A percentile compares a stretch with the other conserved stretches of the same genome.
Conservation (phyloP, 2,113 vertebrate species). For the Euleptes europaea region DNA sequence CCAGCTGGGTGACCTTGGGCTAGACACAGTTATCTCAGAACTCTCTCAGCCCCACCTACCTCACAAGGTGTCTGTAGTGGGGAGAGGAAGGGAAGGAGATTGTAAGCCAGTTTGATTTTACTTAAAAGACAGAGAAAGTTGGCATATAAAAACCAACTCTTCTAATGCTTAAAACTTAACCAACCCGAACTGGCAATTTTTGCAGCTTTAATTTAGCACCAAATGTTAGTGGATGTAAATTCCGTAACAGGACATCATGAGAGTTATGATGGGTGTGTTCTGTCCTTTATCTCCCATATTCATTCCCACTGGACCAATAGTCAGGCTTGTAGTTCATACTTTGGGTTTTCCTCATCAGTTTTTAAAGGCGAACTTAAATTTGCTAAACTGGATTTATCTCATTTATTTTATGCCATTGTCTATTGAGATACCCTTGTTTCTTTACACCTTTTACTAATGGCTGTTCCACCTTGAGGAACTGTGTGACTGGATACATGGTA, state of each 20-base stretch:
- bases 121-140: no score
- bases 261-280: background rate
- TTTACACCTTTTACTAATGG: background rate
- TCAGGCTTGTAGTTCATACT: background rate
- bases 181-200: background rate
- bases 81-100: no score
- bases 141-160: no score
- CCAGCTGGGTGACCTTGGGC: no score
- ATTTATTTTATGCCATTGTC: background rate
- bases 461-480: no score
- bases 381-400: background rate
- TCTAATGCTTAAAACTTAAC: background rate
- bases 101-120: no score
- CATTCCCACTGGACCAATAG: background rate
- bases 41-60: no score
- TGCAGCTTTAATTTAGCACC: background rate
- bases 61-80: no score
- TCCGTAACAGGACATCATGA: background rate
- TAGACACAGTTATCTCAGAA: no score
- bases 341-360: background rate
- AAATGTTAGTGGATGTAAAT: background rate
- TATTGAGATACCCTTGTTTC: background rate
- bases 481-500: no score
- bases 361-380: background rate
- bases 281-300: no score